phyloP scores from a whole-genome alignment of 2,797 vertebrate genomes.

The Catamblyrhynchus diadema region DNA sequence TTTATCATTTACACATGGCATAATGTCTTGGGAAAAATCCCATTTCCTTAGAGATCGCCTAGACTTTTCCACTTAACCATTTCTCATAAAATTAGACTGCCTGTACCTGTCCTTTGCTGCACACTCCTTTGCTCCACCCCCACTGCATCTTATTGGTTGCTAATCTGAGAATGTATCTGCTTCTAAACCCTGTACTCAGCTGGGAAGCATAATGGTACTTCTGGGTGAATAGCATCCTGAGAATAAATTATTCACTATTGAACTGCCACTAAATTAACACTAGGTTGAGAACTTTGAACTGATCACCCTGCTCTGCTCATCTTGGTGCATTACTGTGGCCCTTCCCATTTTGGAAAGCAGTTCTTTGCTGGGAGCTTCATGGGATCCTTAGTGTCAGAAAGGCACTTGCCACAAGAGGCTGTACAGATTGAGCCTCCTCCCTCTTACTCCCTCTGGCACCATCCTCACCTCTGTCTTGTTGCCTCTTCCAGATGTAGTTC shows the following conservation, averaged over 20 bases:
- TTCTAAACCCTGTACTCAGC: neutral
- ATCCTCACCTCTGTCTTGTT: neutral
- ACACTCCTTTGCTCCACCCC: neutral
- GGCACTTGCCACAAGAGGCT: neutral
- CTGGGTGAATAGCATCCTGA: neutral
- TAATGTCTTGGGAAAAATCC: neutral
- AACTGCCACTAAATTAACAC: neutral
- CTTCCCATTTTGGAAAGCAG: neutral
- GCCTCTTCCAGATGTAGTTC: neutral
- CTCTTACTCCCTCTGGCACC: neutral
- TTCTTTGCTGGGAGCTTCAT: neutral
- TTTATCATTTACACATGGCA: neutral
- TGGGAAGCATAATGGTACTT: neutral
- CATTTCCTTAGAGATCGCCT: neutral
- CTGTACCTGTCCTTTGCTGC: neutral
- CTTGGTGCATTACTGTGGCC: fast-evolving
- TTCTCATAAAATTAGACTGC: neutral
- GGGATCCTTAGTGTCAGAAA: neutral
- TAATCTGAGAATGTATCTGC: neutral
- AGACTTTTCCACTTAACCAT: neutral
- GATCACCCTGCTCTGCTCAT: neutral
- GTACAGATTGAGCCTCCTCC: neutral
- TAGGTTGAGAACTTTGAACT: too few species aligned
- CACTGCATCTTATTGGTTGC: neutral
- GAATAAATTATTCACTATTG: neutral